These are phyloP conservation scores for Chymomyza fuscimana DNA, from an alignment of 2,888 invertebrate genomes.

Conservation along the genomic window DNA sequence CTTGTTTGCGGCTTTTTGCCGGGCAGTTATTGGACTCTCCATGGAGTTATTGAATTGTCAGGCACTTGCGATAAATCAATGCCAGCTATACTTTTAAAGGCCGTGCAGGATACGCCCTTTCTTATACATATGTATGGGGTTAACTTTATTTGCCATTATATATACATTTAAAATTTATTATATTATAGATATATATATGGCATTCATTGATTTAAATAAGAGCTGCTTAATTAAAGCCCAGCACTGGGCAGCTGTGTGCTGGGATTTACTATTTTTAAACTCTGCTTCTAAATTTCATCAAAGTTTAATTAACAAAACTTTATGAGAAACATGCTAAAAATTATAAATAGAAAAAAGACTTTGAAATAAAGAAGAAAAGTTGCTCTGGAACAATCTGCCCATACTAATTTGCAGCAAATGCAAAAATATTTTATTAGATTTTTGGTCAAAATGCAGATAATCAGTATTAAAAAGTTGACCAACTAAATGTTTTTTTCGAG, in stretches of 20 bases:
- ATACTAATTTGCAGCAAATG: slow-evolving; percentile 37
- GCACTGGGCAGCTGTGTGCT: slow-evolving; percentile 25
- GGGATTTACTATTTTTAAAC: not conserved
- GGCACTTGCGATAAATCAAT: slow-evolving; percentile 66
- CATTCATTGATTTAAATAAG: slow-evolving; percentile 45
- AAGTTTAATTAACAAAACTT: slow-evolving; percentile 2
- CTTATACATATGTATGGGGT: slow-evolving; percentile 32
- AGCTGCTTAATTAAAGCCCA: slow-evolving; percentile 54
- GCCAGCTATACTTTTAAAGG: slow-evolving; percentile 29
- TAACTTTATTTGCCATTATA: slow-evolving; percentile 51
- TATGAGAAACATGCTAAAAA: not conserved
- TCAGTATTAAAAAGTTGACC: slow-evolving; percentile 56
- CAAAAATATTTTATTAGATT: slow-evolving; percentile 59
- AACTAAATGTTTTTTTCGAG: not conserved
- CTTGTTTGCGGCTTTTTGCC: slow-evolving; percentile 6
- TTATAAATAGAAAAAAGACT: slow-evolving; percentile 3
- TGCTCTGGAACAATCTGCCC: slow-evolving; percentile 55
- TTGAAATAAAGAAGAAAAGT: slow-evolving; percentile 1
- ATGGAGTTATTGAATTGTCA: slow-evolving; percentile 66
- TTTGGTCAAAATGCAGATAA: slow-evolving; percentile 51
- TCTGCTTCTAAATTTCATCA: slow-evolving; percentile 36
- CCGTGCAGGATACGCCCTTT: slow-evolving; percentile 12
- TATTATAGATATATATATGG: slow-evolving; percentile 20
- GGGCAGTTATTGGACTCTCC: not conserved
- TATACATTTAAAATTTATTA: slow-evolving; percentile 47